phyloP scores from a whole-genome alignment of 2,113 vertebrate genomes.

The Falcunculus frontatus region DNA sequence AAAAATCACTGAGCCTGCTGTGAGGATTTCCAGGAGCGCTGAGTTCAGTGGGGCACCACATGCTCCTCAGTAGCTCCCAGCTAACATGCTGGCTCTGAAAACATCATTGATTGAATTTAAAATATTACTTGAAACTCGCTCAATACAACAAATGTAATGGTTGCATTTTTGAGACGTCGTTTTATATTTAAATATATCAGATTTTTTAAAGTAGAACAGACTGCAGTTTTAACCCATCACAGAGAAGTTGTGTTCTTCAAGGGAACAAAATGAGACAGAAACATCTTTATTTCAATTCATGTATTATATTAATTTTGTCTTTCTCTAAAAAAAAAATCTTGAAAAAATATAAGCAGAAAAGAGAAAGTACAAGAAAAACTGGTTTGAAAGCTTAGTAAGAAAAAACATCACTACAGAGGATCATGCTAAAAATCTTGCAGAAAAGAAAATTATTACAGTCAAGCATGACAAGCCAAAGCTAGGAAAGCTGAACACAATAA shows the following conservation, averaged over 20 bases:
- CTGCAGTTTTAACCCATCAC: background rate
- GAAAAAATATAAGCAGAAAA: background rate
- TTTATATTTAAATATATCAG: background rate
- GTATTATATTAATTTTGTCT: background rate
- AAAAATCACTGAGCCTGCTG: background rate
- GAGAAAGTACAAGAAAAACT: background rate
- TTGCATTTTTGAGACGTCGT: background rate
- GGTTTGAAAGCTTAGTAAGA: background rate
- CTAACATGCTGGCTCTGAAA: background rate
- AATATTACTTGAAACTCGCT: background rate
- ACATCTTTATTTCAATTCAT: background rate
- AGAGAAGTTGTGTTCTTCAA: background rate
- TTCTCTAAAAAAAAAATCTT: background rate
- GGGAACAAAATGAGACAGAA: background rate
- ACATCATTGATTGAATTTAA: background rate
- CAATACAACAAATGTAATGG: background rate
- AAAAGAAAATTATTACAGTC: background rate
- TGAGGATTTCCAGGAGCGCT: background rate
- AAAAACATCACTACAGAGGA: background rate
- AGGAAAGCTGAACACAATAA: background rate
- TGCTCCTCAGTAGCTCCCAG: background rate
- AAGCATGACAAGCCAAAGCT: background rate
- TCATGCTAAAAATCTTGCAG: background rate
- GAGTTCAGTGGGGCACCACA: background rate
- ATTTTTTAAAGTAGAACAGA: background rate